Evolutionary conservation across 1,140 invertebrate species (phyloP), one percentile per base, ranked within the genome.

Genomic region (Belonocnema kinseyi): DNA sequence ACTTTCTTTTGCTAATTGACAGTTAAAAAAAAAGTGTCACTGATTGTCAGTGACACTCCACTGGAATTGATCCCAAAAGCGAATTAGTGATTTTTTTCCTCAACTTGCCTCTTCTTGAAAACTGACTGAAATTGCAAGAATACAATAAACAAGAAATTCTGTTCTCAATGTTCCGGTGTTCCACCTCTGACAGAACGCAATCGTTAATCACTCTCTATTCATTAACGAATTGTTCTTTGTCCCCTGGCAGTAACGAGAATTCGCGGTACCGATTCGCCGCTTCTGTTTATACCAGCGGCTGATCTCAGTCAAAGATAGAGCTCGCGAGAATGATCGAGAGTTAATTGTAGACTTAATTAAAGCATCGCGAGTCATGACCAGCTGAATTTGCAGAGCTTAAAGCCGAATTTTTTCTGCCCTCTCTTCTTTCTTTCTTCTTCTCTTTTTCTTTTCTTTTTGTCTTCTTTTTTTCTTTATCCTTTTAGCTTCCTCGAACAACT

Each of bases 311-410:
- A 52, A 58, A 77, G 85, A 87, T 87, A 85, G 78, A 73, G 26
- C 58, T 72, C 78, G 56, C 78, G 82, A 82, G 80, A 87, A 87
- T 87, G 83, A 86, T 86, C 78, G 79, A 80, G 81, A 83, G 85
- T 84, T 87, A 86, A 87, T 86, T 86, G 85, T 82, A 77, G 81
- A 83, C 82, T 87, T 85, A 87, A 87, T 87, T 86, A 87, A 84
- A 56, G 50, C 58, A 72, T 56, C 54, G 52, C 77, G 71, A 21
- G 21, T 19, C 50, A 21, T 72, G 78, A 79, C 75, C 71, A 21
- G 77, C 58, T 50, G 77, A 73, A 74, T 53, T 77, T 72, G 50
- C 51, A 13, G 50, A n/a, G 26, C 11, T 3, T 14, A 4, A 16
- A 66, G 33, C 33, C 58, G 26, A 66, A 26, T 66, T 66, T 66